phyloP scores from a whole-genome alignment of 1,140 invertebrate species.

The Tetramorium simillimum region DNA sequence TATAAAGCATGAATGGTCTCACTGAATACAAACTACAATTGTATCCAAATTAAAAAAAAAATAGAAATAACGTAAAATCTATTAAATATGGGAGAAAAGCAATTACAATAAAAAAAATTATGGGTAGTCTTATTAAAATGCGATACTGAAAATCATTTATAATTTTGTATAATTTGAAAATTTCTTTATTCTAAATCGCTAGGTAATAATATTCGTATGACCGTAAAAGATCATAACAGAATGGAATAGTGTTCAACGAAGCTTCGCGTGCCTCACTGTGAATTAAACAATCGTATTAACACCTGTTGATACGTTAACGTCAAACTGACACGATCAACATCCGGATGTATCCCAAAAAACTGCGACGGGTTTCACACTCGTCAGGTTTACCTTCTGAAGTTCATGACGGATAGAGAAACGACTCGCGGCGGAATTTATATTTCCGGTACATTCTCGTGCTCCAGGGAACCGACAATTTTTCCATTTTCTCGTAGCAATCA shows the following conservation, averaged over 20 bases:
- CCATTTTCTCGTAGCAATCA: slow-evolving; percentile 67
- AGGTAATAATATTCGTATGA: background rate
- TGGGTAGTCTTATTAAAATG: background rate
- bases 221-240: background rate
- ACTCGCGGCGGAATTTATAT: slow-evolving; percentile 45
- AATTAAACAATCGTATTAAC: slow-evolving; percentile 54
- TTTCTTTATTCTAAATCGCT: background rate
- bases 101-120: background rate
- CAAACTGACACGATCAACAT: slow-evolving; percentile 14
- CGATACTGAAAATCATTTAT: background rate
- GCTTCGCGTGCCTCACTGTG: background rate
- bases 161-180: background rate
- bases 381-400: slow-evolving; percentile 30
- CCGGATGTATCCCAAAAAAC: slow-evolving; percentile 17
- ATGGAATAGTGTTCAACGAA: background rate
- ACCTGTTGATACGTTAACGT: slow-evolving; percentile 59
- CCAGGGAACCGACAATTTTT: slow-evolving; percentile 65
- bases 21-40: background rate
- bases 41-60: background rate
- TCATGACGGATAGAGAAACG: slow-evolving; percentile 12
- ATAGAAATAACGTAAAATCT: background rate
- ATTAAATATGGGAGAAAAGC: background rate
- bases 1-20: background rate
- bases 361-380: background rate
- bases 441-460: slow-evolving; percentile 47